phyloP scores from a whole-genome alignment of 2,113 vertebrate species.

The Saiga tatarica region DNA sequence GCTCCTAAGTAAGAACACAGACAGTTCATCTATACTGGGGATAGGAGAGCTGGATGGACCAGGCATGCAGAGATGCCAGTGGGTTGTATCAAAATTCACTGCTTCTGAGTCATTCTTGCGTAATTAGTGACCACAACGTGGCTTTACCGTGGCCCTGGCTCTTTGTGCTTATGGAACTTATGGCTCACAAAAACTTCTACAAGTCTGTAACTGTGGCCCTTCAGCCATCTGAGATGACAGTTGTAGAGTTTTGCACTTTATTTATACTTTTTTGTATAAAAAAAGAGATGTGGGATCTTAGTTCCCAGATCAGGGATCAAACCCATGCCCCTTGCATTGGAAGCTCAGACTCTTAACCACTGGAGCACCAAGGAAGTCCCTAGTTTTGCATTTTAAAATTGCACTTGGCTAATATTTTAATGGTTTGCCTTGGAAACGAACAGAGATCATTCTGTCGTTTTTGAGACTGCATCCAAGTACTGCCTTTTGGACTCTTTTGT shows the following conservation, averaged over 20 bases:
- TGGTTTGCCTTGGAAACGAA: too few relatives aligned
- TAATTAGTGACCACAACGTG: neutral
- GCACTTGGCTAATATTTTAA: neutral
- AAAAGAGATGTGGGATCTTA: neutral
- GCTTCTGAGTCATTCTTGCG: too few relatives aligned
- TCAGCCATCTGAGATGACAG: neutral
- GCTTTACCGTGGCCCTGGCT: neutral
- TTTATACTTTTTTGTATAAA: neutral
- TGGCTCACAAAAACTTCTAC: neutral
- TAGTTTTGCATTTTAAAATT: neutral
- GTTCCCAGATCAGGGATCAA: neutral
- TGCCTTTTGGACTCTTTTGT: too few relatives aligned
- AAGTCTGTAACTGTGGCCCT: neutral
- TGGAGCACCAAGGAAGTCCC: neutral
- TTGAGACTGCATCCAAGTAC: too few relatives aligned
- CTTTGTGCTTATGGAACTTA: neutral
- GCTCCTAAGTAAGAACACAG: neutral
- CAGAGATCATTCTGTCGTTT: too few relatives aligned
- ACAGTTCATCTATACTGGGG: neutral
- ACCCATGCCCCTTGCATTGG: neutral
- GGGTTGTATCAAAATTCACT: neutral
- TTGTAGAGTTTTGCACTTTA: neutral
- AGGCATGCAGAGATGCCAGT: accelerated
- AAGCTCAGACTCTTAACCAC: neutral
- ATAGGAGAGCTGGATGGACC: neutral